These are phyloP conservation scores for Rhimphoctona megacephalus DNA, from an alignment of 2,888 invertebrate species.

Conservation along the genomic window DNA sequence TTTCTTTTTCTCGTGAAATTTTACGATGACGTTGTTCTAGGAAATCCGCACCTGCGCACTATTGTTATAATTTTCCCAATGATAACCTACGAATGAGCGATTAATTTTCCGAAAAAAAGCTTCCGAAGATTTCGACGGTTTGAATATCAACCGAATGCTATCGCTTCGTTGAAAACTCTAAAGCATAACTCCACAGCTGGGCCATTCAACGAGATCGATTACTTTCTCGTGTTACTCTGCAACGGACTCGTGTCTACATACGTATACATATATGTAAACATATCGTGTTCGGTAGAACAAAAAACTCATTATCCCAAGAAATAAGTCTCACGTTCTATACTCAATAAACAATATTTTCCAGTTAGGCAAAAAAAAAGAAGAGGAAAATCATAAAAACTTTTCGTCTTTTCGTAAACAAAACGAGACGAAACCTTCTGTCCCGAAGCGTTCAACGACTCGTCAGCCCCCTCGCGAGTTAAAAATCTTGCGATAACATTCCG, in stretches of 20 bases:
- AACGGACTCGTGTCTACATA: not conserved
- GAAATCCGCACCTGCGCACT: slow-evolving; percentile 51
- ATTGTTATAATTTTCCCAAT: slow-evolving; percentile 2
- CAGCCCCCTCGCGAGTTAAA: slow-evolving; percentile 21
- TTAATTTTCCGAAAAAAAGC: not conserved
- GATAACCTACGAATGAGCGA: not conserved
- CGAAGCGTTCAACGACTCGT: slow-evolving; percentile 40
- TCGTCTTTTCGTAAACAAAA: not conserved
- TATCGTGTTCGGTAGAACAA: not conserved
- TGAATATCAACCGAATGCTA: slow-evolving; percentile 43
- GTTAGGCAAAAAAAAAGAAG: not conserved
- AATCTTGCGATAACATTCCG: slow-evolving; percentile 31
- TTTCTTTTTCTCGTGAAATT: not conserved
- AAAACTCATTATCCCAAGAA: not conserved
- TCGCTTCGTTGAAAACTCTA: slow-evolving; percentile 35
- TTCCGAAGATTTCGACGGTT: not conserved
- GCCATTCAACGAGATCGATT: slow-evolving; percentile 53
- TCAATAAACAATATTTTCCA: not conserved
- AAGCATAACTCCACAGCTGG: slow-evolving; percentile 32
- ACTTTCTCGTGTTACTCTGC: slow-evolving; percentile 64
- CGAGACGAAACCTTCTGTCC: slow-evolving; percentile 1
- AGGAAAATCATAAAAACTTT: slow-evolving; percentile 3
- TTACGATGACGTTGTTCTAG: slow-evolving; percentile 1
- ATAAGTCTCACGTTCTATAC: not conserved
- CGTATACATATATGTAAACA: not conserved